Conservation (phyloP, 2,113 vertebrate species). For the Apodemus speciosus region DNA sequence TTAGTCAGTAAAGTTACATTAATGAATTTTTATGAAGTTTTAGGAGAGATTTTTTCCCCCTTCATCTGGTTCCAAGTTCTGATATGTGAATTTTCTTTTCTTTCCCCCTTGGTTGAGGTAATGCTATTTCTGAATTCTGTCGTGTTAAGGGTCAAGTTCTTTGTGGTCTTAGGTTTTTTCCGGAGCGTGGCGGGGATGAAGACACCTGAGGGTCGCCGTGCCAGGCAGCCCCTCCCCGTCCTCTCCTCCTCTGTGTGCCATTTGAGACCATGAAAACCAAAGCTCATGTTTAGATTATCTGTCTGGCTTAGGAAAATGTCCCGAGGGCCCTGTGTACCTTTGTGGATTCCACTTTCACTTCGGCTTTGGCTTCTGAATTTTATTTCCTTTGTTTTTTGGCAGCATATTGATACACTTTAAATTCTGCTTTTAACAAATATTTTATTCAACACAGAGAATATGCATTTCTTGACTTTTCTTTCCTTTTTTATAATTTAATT, state of each 20-base stretch:
- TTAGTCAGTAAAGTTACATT: conserved; percentile 43
- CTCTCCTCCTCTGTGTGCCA: not conserved
- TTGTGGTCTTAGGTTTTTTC: not conserved
- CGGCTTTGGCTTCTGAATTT: conserved; percentile 52
- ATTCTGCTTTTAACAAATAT: conserved; percentile 33
- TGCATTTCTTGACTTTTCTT: not conserved
- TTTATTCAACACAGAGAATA: not conserved
- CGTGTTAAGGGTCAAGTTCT: not conserved
- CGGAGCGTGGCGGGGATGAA: not conserved
- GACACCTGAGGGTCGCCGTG: not conserved
- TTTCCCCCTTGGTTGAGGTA: not conserved
- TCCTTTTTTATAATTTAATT: conserved; percentile 44
- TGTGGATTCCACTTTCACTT: conserved; percentile 11
- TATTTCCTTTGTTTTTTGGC: conserved; percentile 12
- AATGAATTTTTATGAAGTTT: conserved; percentile 54
- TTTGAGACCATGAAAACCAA: conserved; percentile 28
- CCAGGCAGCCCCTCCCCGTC: not conserved
- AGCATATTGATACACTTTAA: conserved; percentile 33
- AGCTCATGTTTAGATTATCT: not conserved
- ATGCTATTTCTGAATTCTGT: conserved; percentile 18
- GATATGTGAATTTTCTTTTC: conserved; percentile 43
- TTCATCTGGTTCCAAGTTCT: conserved; percentile 59
- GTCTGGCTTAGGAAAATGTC: conserved; percentile 32
- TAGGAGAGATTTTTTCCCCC: conserved; percentile 11
- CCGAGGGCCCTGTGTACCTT: conserved; percentile 26